Base-by-base conservation (phyloP, 2,888 invertebrate species). In the Eubasilissa splendida region DNA sequence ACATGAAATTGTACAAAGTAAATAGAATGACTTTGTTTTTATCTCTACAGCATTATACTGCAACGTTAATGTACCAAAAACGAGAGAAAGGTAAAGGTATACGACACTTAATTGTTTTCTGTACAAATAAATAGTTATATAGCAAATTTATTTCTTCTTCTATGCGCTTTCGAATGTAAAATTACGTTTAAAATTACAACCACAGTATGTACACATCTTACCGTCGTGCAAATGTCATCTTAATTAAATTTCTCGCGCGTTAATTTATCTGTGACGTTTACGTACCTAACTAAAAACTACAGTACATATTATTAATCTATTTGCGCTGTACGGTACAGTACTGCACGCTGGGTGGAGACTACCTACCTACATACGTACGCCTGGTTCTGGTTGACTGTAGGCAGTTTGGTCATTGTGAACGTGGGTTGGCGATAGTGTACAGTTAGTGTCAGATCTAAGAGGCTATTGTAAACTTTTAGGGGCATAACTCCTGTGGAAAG, bases 391-490 rank as follows among this genome's bases (percentile, higher is more conserved):
- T 42, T 66, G 22, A 22, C 22, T 22, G 22, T 22, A 22, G n/a
- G 9, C 10, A 50, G 14, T n/a, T 12, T 12, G 50, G 66, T 2
- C 68, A 50, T 68, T 50, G 31, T 7, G 42, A 50, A 68, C 68
- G 68, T 68, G 68, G 68, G 68, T 14, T 10, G 68, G 12, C 9
- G 68, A 12, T 14, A 68, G 52, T 50, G 11, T 14, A 52, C 68
- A 11, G 68, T 68, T 68, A 68, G 52, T 68, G 68, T 68, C 68
- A 50, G 68, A 14, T 42, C 68, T 68, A 68, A 68, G 68, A 68
- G 68, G 68, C 68, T 14, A 68, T 68, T 68, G 68, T 68, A 50
- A 50, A 50, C 50, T 42, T 50, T 68, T 50, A 68, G 68, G n/a
- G n/a, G 42, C 68, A 68, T 68, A 68, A 68, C 68, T 68, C 50